Conservation (phyloP, 1,140 invertebrate species). For the Meloidogyne chitwoodi region DNA sequence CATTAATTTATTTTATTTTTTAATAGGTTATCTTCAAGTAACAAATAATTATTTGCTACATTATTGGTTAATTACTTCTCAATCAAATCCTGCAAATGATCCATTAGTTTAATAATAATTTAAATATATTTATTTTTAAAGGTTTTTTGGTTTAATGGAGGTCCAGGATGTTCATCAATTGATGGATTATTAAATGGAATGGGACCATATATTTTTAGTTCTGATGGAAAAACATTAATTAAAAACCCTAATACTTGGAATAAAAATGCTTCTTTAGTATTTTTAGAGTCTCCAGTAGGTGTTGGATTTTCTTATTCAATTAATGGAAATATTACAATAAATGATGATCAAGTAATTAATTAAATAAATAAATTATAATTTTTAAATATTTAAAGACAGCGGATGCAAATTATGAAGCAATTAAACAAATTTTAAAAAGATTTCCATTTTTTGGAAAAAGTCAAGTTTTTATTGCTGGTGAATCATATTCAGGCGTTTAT, state of each 20-base stretch:
- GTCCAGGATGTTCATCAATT: constrained; percentile 65
- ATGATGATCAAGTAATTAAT: not conserved
- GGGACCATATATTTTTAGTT: constrained; percentile 63
- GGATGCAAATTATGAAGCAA: constrained; percentile 62
- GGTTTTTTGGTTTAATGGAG: constrained; percentile 66
- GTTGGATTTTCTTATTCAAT: too few relatives aligned
- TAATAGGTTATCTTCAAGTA: constrained; percentile 12
- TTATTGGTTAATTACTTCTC: constrained; percentile 63
- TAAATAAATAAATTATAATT: not conserved
- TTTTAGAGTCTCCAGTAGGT: constrained; percentile 41
- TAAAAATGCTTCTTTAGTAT: constrained; percentile 52
- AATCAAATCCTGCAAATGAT: constrained; percentile 60
- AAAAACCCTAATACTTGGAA: constrained; percentile 51
- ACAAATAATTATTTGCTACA: constrained; percentile 36
- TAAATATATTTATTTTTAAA: constrained; percentile 34
- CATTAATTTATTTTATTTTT: not conserved
- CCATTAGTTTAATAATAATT: constrained; percentile 59
- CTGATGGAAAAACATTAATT: constrained; percentile 60
- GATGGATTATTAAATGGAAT: constrained; percentile 63
- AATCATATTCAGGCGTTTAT: too few relatives aligned
- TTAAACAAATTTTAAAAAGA: constrained; percentile 64
- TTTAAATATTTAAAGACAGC: constrained; percentile 45
- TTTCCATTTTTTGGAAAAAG: constrained; percentile 63
- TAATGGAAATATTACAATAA: not conserved
- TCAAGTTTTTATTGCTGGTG: constrained; percentile 62